Conservation (phyloP, 2,113 vertebrate species). For the Tor tambroides region DNA sequence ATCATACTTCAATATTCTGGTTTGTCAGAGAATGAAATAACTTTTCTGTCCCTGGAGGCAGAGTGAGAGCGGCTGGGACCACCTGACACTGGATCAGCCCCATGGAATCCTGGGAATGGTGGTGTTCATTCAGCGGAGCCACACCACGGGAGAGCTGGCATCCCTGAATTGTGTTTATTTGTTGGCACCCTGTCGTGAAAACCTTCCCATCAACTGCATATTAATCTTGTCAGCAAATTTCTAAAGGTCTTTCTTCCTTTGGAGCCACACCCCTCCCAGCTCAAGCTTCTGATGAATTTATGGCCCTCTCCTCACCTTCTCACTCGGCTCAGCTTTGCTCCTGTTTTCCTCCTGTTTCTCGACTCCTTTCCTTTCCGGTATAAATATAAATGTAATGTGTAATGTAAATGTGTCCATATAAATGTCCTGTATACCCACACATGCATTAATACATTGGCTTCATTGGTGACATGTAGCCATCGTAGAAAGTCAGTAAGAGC, state of each 20-base stretch:
- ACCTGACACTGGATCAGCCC: slow-evolving; percentile 73
- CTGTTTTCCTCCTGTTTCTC: slow-evolving; percentile 27
- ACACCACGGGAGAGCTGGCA: slow-evolving; percentile 66
- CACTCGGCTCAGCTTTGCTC: slow-evolving; percentile 44
- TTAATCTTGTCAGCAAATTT: slow-evolving; percentile 90
- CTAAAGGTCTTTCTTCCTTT: slow-evolving; percentile 69
- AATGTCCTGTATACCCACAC: not conserved
- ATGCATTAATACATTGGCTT: slow-evolving; percentile 53
- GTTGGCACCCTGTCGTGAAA: slow-evolving; percentile 92
- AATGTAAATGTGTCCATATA: no score
- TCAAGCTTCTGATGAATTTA: slow-evolving; percentile 69
- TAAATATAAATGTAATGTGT: no score
- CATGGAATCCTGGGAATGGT: slow-evolving; percentile 78
- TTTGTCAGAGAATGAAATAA: slow-evolving; percentile 71
- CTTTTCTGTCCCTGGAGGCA: slow-evolving; percentile 65
- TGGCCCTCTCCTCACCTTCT: slow-evolving; percentile 63
- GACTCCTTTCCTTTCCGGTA: not conserved
- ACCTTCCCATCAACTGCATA: slow-evolving; percentile 87
- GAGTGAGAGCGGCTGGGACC: slow-evolving; percentile 61
- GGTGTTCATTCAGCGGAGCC: slow-evolving; percentile 63
- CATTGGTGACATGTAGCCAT: slow-evolving; percentile 66
- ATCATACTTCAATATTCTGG: slow-evolving; percentile 61
- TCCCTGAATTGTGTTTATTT: slow-evolving; percentile 95
- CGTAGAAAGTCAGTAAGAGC: slow-evolving; percentile 65
- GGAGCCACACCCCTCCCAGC: slow-evolving; percentile 55